A percentile compares a stretch with the other conserved stretches of the same genome.
phyloP scores from a whole-genome alignment of 2,797 vertebrate species.

The Characodon lateralis region DNA sequence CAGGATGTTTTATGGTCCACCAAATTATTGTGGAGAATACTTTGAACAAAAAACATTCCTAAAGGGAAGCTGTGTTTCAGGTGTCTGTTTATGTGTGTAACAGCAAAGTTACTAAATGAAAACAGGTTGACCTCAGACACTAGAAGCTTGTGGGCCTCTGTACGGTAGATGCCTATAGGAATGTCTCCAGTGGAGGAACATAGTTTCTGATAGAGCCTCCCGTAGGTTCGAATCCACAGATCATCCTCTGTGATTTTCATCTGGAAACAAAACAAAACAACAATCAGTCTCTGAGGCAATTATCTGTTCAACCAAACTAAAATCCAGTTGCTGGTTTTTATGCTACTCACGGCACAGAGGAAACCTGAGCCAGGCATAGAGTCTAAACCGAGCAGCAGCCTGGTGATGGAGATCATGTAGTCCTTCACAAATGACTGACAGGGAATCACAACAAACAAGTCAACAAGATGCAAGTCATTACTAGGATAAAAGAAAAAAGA shows the following conservation, averaged over 20 bases:
- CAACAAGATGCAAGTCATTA: constrained; percentile 20
- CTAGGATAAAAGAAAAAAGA: background rate
- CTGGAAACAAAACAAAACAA: constrained; percentile 58
- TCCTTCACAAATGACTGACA: constrained; percentile 88
- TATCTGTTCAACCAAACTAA: background rate
- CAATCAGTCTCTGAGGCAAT: constrained; percentile 9
- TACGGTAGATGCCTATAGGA: constrained; percentile 87
- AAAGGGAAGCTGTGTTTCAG: background rate
- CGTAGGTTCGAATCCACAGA: constrained; percentile 86
- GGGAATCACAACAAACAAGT: constrained; percentile 35
- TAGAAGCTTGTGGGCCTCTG: constrained; percentile 82
- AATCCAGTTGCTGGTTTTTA: constrained; percentile 1
- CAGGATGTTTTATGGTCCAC: background rate
- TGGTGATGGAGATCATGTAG: constrained; percentile 90
- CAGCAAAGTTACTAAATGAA: background rate
- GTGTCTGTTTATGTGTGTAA: background rate
- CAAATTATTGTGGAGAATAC: no score
- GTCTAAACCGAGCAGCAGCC: constrained; percentile 85
- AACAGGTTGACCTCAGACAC: constrained; percentile 80
- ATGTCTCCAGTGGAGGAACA: constrained; percentile 87
- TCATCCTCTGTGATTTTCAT: constrained; percentile 88
- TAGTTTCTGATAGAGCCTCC: constrained; percentile 87
- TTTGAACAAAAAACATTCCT: background rate
- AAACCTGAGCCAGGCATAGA: constrained; percentile 88
- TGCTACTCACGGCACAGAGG: constrained; percentile 84